Evolutionary conservation across 2,113 vertebrate genomes (phyloP), one percentile per base, ranked within the genome.

Genomic region (Datnioides undecimradiatus): DNA sequence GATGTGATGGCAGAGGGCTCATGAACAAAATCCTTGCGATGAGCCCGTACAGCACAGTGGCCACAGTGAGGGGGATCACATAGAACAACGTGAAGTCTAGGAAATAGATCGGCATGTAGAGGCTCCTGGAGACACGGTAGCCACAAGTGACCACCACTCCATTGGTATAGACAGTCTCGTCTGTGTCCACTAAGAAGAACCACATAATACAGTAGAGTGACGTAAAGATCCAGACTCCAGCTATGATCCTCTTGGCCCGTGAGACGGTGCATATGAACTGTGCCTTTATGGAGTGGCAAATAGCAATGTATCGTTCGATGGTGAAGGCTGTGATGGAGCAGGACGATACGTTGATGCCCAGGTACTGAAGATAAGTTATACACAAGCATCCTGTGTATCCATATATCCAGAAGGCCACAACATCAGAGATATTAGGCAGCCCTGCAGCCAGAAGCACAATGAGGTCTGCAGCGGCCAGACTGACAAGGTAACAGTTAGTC

Each of bases 401-500:
- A 1, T 96, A 97, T 13, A 97, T 92, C 96, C 96, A 97, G 60
- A 94, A 93, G 8, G 95, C 91, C 11, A 95, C 87, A 33, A 93
- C 95, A 16, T 97, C 93, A 0, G 95, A 96, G 85, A 96, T 95
- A 31, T 96, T 95, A 21, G 96, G 96, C 72, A 96, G 93, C 17
- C 96, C 94, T 0, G 96, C 96, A 0, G 94, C 95, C 84, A 96
- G 76, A 8, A 97, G 95, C 46, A 97, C 96, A 3, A 96, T 94
- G 58, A 97, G 94, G 82, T 97, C 96, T 0, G 96, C 96, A 0
- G 95, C 82, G 0, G 96, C 96, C 88, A 97, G 92, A 65, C 96
- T 97, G 76, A 96, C 96, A 27, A 97, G 91, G 90, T 97, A 97
- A 77, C 95, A 97, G 91, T 96, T 96, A 43, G 96, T 97, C 25